Evolutionary conservation across 2,888 invertebrate genomes (phyloP).

Genomic region (Gari tellinella): DNA sequence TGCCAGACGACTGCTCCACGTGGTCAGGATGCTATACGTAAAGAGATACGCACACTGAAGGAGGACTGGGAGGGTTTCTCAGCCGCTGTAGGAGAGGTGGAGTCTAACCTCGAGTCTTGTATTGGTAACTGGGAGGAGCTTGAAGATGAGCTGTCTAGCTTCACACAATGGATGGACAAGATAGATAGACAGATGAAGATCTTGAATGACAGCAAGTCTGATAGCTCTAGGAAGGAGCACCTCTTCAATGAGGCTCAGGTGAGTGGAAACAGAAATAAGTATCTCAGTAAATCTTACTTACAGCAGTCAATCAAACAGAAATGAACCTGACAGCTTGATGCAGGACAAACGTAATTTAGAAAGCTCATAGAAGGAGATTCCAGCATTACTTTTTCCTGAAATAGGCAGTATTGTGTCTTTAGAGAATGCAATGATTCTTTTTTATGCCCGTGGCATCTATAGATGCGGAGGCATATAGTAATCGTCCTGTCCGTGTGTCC

Average conservation of each 20-base stretch:
- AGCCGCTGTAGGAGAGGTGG: constrained; percentile 87
- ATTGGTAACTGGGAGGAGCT: constrained; percentile 96
- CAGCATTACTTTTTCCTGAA: too few species aligned
- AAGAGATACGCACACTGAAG: constrained; percentile 75
- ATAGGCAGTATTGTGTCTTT: too few species aligned
- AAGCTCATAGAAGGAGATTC: too few species aligned
- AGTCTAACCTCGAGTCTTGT: constrained; percentile 94
- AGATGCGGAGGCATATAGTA: too few species aligned
- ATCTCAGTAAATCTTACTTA: too few species aligned
- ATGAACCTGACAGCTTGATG: too few species aligned
- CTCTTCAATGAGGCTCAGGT: constrained; percentile 76
- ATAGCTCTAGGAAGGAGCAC: constrained; percentile 70
- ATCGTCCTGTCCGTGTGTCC: too few species aligned
- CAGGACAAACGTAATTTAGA: too few species aligned
- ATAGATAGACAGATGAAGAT: constrained; percentile 72
- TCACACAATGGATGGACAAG: constrained; percentile 91
- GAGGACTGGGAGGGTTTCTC: constrained; percentile 80
- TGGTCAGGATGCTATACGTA: constrained; percentile 79
- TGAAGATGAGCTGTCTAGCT: constrained; percentile 92
- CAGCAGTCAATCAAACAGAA: too few species aligned
- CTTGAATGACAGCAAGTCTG: constrained; percentile 69
- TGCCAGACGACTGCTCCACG: constrained; percentile 87
- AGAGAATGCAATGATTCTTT: too few species aligned
- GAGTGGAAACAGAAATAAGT: constrained; percentile 1
- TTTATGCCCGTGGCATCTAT: too few species aligned